Conservation (phyloP, 2,888 invertebrate species). For the Tiphia femorata region DNA sequence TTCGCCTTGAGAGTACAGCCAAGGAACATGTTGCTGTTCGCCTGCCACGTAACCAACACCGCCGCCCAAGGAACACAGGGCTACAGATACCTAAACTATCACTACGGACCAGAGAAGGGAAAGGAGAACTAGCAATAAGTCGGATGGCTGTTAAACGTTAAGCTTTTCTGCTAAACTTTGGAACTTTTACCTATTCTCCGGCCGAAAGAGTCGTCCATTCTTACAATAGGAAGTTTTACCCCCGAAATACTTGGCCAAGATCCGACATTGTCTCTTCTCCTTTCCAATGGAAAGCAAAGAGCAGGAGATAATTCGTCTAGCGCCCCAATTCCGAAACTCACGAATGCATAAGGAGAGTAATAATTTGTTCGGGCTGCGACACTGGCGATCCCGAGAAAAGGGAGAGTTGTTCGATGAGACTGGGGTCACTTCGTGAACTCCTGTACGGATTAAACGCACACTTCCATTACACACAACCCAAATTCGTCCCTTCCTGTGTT, state of each 20-base stretch:
- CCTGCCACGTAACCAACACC: conserved; percentile 55
- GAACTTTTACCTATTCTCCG: too few relatives aligned
- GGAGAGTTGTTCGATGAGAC: conserved; percentile 39
- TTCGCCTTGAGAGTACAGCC: conserved; percentile 58
- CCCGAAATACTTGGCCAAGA: too few relatives aligned
- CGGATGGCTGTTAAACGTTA: conserved; percentile 3
- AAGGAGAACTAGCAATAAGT: background rate
- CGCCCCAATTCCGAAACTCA: conserved; percentile 45
- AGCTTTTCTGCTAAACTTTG: too few relatives aligned
- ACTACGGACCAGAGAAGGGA: conserved; percentile 65
- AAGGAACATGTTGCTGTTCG: conserved; percentile 55
- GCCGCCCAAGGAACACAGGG: conserved; percentile 68
- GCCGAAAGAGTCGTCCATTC: too few relatives aligned
- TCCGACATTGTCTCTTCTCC: too few relatives aligned
- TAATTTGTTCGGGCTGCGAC: conserved; percentile 58
- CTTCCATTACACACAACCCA: too few relatives aligned
- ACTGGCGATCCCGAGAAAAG: conserved; percentile 33
- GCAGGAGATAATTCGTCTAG: conserved; percentile 54
- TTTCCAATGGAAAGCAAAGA: too few relatives aligned
- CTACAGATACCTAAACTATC: conserved; percentile 77
- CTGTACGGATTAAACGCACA: conserved; percentile 59
- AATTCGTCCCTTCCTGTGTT: too few relatives aligned
- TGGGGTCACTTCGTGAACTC: conserved; percentile 65
- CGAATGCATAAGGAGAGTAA: conserved; percentile 67
- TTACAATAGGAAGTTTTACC: too few relatives aligned